phyloP scores from a whole-genome alignment of 2,888 invertebrate genomes.

The Onchidella celtica region DNA sequence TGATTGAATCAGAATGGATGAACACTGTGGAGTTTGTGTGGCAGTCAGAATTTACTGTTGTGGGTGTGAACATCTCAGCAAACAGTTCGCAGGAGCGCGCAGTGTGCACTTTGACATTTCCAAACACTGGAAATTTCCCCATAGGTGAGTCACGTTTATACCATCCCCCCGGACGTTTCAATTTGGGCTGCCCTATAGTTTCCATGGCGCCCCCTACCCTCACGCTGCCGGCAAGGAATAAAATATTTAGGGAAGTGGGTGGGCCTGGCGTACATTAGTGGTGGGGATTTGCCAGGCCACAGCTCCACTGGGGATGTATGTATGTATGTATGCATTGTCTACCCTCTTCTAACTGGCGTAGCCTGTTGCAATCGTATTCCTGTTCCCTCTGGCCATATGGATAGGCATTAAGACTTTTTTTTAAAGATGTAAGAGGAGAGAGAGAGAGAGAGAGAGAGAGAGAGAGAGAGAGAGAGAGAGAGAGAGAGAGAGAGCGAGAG shows the following conservation, averaged over 20 bases:
- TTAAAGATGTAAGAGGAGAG: too few species aligned
- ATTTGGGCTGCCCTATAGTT: background rate
- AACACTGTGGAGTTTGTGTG: conserved; percentile 33
- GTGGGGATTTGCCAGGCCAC: background rate
- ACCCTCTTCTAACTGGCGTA: too few species aligned
- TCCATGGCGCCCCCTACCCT: background rate
- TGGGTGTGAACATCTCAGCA: conserved; percentile 38
- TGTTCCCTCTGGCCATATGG: too few species aligned
- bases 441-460: too few species aligned
- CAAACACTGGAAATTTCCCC: conserved; percentile 37
- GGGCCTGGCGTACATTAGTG: background rate
- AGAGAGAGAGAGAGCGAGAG: too few species aligned
- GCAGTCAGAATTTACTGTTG: conserved; percentile 1
- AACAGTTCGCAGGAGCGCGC: conserved; percentile 36
- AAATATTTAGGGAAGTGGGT: background rate
- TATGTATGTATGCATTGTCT: too few species aligned
- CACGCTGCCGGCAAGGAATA: background rate
- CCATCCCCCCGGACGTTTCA: background rate
- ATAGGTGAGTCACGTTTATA: conserved; percentile 38
- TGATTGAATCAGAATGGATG: conserved; percentile 23
- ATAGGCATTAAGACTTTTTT: too few species aligned
- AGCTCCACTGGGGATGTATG: too few species aligned
- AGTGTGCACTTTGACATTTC: conserved; percentile 47
- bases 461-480: too few species aligned
- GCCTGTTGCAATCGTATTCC: too few species aligned